These are phyloP conservation scores for Proales similis DNA, from an alignment of 1,140 invertebrate genomes.

Conservation along the genomic window DNA sequence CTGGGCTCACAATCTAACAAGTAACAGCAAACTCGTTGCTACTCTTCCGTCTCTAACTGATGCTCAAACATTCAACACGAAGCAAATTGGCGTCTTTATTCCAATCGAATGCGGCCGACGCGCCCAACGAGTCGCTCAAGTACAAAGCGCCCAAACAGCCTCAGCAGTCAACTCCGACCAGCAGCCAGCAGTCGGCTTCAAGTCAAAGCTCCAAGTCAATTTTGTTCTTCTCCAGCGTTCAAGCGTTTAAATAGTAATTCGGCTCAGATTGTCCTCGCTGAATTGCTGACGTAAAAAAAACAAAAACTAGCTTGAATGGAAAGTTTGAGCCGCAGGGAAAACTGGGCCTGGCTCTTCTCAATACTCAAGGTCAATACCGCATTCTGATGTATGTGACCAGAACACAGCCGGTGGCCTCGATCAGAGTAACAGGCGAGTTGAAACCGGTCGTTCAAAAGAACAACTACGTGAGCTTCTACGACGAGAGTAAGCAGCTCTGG, in stretches of 20 bases:
- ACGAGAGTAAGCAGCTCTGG: slow-evolving; percentile 50
- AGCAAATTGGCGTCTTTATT: slow-evolving; percentile 29
- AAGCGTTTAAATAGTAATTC: slow-evolving; percentile 50
- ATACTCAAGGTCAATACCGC: slow-evolving; percentile 46
- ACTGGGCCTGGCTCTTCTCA: slow-evolving; percentile 50
- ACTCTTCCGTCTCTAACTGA: not conserved
- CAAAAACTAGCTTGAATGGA: slow-evolving; percentile 44
- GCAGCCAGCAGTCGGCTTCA: slow-evolving; percentile 38
- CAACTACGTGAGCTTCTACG: slow-evolving; percentile 54
- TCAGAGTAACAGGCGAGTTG: slow-evolving; percentile 46
- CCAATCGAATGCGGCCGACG: not conserved
- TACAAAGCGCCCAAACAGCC: slow-evolving; percentile 32
- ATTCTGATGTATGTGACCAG: slow-evolving; percentile 52
- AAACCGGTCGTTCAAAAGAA: slow-evolving; percentile 51
- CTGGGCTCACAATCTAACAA: slow-evolving; percentile 19
- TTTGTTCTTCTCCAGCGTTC: slow-evolving; percentile 44
- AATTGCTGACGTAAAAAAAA: not conserved
- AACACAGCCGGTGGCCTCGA: slow-evolving; percentile 50
- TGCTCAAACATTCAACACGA: not conserved
- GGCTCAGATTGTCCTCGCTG: slow-evolving; percentile 17
- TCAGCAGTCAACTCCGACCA: not conserved
- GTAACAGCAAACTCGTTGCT: not conserved
- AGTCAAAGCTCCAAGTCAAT: slow-evolving; percentile 41
- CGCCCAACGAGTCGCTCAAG: slow-evolving; percentile 17
- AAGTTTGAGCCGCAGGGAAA: slow-evolving; percentile 52